These are phyloP conservation scores for Mythimna pallens DNA, from an alignment of 2,888 invertebrate genomes.

Conservation along the genomic window DNA sequence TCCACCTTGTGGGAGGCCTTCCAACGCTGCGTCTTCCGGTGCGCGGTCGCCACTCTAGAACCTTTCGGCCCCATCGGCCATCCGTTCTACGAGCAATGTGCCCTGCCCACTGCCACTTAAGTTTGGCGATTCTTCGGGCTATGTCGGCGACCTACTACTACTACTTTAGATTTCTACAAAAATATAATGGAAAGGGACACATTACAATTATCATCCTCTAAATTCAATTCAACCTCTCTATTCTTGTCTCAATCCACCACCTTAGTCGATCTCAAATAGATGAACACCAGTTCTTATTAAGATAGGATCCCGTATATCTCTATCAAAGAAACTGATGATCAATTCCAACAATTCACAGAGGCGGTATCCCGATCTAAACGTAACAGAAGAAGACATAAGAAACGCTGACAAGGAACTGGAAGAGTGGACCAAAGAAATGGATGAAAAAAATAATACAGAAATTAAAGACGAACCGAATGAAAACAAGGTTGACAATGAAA, in stretches of 20 bases:
- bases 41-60: too few relatives aligned
- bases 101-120: too few relatives aligned
- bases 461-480: background rate
- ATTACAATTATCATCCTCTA: too few relatives aligned
- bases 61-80: too few relatives aligned
- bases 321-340: background rate
- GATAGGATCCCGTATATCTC: background rate
- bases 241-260: background rate
- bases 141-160: too few relatives aligned
- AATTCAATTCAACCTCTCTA: background rate
- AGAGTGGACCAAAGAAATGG: slow-evolving; percentile 77
- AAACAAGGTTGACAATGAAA: slow-evolving; percentile 24
- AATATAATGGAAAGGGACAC: too few relatives aligned
- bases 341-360: slow-evolving; percentile 71
- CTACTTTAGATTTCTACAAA: too few relatives aligned
- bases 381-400: slow-evolving; percentile 86
- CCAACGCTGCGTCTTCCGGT: too few relatives aligned
- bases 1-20: too few relatives aligned
- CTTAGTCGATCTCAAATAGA: background rate
- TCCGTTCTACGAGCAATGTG: too few relatives aligned
- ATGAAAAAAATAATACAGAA: slow-evolving; percentile 65
- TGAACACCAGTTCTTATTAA: background rate
- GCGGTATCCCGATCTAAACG: slow-evolving; percentile 84
- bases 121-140: too few relatives aligned
- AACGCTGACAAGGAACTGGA: slow-evolving; percentile 84